Evolutionary conservation across 35 echinoderm and acorn worm genomes (phyloP).

Genomic region (Lytechinus pictus): DNA sequence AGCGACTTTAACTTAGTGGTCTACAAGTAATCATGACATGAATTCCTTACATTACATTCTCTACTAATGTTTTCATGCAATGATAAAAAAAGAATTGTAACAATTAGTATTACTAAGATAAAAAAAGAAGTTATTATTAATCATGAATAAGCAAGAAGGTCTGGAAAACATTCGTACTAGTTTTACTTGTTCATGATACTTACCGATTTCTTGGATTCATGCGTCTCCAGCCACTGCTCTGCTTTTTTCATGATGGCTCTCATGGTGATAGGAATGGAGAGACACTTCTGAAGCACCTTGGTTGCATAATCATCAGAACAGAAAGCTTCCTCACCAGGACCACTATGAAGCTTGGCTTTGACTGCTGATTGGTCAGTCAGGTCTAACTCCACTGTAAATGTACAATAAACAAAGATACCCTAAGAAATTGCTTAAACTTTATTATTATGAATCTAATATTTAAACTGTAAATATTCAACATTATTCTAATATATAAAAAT

Average conservation of each 20-base stretch:
- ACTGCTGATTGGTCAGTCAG: slow-evolving; percentile 60
- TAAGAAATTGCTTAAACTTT: not conserved
- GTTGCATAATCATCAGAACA: slow-evolving; percentile 96
- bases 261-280: slow-evolving; percentile 97
- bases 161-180: not conserved
- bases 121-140: not conserved
- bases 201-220: slow-evolving; percentile 50
- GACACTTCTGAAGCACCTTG: slow-evolving; percentile 88
- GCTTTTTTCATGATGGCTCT: slow-evolving; percentile 93
- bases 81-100: not conserved
- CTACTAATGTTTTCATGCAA: not conserved
- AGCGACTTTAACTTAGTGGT: not conserved
- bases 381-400: slow-evolving; percentile 91
- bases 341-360: slow-evolving; percentile 81
- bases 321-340: slow-evolving; percentile 83
- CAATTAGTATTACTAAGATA: too few relatives aligned
- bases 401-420: not conserved
- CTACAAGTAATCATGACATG: not conserved
- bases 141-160: not conserved
- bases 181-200: not conserved
- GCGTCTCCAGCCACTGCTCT: slow-evolving; percentile 35
- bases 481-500: too few relatives aligned
- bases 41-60: not conserved
- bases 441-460: not conserved
- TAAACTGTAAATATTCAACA: too few relatives aligned